A percentile compares a stretch with the other conserved stretches of the same genome.
Conservation (phyloP, 2,797 vertebrate genomes). For the Gouania willdenowi region DNA sequence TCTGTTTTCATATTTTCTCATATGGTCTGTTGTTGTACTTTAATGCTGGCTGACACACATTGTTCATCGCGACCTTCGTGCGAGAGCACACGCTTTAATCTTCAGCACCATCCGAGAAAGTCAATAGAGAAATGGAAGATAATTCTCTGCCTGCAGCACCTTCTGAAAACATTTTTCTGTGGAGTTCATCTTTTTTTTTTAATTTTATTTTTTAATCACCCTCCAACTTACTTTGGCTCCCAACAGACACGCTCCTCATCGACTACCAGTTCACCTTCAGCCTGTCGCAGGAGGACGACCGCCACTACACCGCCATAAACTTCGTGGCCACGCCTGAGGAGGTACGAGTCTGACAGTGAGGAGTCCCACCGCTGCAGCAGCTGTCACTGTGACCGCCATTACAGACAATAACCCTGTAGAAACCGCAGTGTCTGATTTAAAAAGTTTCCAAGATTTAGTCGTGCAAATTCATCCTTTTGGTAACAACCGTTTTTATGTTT, state of each 20-base stretch:
- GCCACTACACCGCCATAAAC: slow-evolving; percentile 98
- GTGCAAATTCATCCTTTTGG: no score
- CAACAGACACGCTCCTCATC: slow-evolving; percentile 87
- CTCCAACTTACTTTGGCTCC: no score
- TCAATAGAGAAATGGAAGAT: not conserved
- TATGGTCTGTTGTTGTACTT: no score
- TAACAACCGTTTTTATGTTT: no score
- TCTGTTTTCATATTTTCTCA: no score
- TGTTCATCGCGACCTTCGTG: slow-evolving; percentile 7
- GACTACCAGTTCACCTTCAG: slow-evolving; percentile 99
- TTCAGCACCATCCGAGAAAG: not conserved
- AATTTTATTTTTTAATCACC: slow-evolving; percentile 4
- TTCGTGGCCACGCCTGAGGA: slow-evolving; percentile 98
- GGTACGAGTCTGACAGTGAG: slow-evolving; percentile 64
- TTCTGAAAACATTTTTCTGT: slow-evolving; percentile 9
- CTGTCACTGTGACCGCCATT: no score
- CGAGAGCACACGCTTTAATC: not conserved
- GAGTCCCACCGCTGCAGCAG: slow-evolving; percentile 18
- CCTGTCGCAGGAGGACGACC: slow-evolving; percentile 96
- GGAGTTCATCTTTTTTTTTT: slow-evolving; percentile 2
- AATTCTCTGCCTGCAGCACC: slow-evolving; percentile 5
- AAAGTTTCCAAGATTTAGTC: no score
- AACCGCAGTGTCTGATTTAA: no score
- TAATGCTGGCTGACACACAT: no score
- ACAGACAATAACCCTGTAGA: no score